Evolutionary conservation across 2,797 vertebrate species (phyloP).

Genomic region (Distichodus sexfasciatus): DNA sequence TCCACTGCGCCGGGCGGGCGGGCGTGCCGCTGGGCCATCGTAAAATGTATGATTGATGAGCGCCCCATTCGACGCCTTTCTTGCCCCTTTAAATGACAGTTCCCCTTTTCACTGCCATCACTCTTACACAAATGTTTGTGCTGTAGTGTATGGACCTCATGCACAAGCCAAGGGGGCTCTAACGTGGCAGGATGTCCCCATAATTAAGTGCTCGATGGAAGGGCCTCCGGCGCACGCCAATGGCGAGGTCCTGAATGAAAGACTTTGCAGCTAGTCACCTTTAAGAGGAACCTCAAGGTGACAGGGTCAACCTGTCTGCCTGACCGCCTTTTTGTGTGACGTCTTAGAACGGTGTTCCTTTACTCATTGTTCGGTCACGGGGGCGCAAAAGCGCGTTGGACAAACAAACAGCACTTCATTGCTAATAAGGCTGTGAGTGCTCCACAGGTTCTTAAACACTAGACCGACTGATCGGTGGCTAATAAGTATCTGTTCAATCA

Average conservation of each 20-base stretch:
- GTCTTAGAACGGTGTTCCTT: constrained; percentile 26
- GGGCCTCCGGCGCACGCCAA: constrained; percentile 24
- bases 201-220: no score
- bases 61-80: constrained; percentile 47
- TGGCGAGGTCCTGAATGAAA: no score
- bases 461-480: background rate
- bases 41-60: constrained; percentile 64
- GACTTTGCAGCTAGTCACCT: no score
- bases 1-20: no score
- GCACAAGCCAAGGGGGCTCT: constrained; percentile 40
- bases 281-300: constrained; percentile 47
- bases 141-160: constrained; percentile 45
- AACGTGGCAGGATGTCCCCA: constrained; percentile 39
- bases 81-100: constrained; percentile 47
- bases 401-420: constrained; percentile 26
- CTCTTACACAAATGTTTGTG: constrained; percentile 55
- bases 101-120: constrained; percentile 58
- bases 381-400: constrained; percentile 26
- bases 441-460: constrained; percentile 1
- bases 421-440: constrained; percentile 5
- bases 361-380: constrained; percentile 27
- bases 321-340: constrained; percentile 37
- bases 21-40: no score
- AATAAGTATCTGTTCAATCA: background rate
- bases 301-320: constrained; percentile 38